Conservation (phyloP, 2,888 invertebrate species). For the Sminthurinus aureus region DNA sequence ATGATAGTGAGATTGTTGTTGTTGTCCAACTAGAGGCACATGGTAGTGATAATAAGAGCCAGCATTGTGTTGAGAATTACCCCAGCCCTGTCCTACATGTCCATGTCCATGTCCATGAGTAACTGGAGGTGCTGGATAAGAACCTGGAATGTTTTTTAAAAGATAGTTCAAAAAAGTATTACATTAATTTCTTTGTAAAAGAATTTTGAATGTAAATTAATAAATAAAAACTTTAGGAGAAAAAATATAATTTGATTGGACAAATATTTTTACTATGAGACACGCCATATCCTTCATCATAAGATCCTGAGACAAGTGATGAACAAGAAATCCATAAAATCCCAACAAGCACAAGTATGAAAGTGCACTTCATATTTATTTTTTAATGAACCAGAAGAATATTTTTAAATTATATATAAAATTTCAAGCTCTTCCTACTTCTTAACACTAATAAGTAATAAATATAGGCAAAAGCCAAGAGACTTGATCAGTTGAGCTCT, state of each 20-base stretch:
- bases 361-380: conserved; percentile 7
- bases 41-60: conserved; percentile 59
- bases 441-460: neutral
- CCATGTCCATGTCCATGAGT: conserved; percentile 44
- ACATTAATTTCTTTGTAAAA: neutral
- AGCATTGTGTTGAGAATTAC: conserved; percentile 45
- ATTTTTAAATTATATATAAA: neutral
- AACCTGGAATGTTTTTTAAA: conserved; percentile 35
- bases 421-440: neutral
- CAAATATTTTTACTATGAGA: conserved; percentile 24
- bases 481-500: too few species aligned
- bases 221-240: conserved; percentile 1
- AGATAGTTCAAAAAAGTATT: neutral
- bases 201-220: neutral
- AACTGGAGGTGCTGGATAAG: conserved; percentile 52
- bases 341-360: neutral
- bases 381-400: neutral
- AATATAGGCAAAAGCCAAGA: too few species aligned
- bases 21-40: conserved; percentile 57
- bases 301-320: neutral
- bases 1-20: conserved; percentile 41
- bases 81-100: conserved; percentile 34
- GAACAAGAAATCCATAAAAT: neutral
- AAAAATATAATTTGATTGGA: too few species aligned
- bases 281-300: conserved; percentile 29